Conservation (phyloP, 2,888 invertebrate genomes). For the Phyto melanocephala region DNA sequence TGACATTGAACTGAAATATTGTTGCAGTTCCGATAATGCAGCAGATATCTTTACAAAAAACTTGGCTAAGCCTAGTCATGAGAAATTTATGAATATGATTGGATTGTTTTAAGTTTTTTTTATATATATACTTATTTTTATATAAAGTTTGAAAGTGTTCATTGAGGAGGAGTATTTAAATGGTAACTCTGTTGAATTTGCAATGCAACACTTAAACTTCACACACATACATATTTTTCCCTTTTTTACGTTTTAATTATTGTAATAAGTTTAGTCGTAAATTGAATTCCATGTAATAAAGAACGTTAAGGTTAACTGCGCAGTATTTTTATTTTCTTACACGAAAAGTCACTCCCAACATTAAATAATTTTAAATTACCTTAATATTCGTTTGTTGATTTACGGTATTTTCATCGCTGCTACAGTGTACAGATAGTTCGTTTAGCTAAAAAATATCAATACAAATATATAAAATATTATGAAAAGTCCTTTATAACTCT, state of each 20-base stretch:
- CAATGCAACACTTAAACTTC: background rate
- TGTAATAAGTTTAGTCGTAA: no score
- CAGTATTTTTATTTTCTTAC: no score
- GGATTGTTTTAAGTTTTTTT: background rate
- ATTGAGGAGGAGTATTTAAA: background rate
- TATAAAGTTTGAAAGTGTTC: background rate
- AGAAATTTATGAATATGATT: background rate
- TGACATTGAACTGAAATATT: constrained; percentile 6
- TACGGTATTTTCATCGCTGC: background rate
- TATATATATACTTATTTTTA: background rate
- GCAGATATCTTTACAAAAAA: background rate
- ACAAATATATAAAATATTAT: background rate
- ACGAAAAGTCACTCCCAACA: no score
- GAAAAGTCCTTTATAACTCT: background rate
- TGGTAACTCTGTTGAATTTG: no score
- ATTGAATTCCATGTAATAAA: no score
- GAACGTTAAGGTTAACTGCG: no score
- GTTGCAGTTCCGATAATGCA: constrained; percentile 6
- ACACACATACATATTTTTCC: no score
- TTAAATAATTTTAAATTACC: no score
- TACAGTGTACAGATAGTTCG: constrained; percentile 12
- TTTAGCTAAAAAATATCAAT: constrained; percentile 3
- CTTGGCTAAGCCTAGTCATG: constrained; percentile 1
- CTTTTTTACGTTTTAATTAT: no score
- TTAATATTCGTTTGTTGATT: constrained; percentile 7